These are phyloP conservation scores for Aphelocoma californica DNA, from an alignment of 2,797 vertebrate species.

Conservation along the genomic window DNA sequence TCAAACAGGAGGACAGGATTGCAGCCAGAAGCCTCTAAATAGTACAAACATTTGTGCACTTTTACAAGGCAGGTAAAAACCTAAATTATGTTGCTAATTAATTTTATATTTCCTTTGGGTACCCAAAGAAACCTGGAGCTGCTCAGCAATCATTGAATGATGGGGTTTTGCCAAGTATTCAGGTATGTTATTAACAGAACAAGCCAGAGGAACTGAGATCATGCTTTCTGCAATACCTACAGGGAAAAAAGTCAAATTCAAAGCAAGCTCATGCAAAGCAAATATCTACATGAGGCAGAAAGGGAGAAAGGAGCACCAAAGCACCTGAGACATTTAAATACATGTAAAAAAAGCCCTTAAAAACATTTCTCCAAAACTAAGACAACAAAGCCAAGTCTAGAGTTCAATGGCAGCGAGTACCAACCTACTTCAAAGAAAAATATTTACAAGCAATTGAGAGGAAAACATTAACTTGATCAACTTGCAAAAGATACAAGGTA, in stretches of 20 bases:
- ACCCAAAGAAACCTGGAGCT: conserved; percentile 70
- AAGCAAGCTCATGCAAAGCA: conserved; percentile 72
- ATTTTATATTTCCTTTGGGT: conserved; percentile 84
- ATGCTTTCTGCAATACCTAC: conserved; percentile 68
- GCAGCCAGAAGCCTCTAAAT: conserved; percentile 69
- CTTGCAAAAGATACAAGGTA: neutral
- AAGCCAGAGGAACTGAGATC: conserved; percentile 76
- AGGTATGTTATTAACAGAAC: conserved; percentile 76
- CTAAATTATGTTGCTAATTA: conserved; percentile 80
- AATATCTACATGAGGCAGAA: conserved; percentile 12
- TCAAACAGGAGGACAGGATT: conserved; percentile 55
- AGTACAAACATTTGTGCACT: conserved; percentile 71
- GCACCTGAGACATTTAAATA: conserved; percentile 61
- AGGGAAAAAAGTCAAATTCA: conserved; percentile 59
- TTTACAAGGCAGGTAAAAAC: conserved; percentile 79
- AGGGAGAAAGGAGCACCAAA: conserved; percentile 38
- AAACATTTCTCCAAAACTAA: conserved; percentile 19
- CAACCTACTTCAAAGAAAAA: neutral
- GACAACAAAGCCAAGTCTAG: neutral
- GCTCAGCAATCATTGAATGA: conserved; percentile 58
- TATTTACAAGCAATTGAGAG: neutral
- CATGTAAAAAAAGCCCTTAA: neutral
- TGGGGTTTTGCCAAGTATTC: conserved; percentile 75
- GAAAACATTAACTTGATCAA: neutral
- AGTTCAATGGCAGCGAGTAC: neutral